Conservation (phyloP, 2,113 vertebrate species). For the Cacatua alba region DNA sequence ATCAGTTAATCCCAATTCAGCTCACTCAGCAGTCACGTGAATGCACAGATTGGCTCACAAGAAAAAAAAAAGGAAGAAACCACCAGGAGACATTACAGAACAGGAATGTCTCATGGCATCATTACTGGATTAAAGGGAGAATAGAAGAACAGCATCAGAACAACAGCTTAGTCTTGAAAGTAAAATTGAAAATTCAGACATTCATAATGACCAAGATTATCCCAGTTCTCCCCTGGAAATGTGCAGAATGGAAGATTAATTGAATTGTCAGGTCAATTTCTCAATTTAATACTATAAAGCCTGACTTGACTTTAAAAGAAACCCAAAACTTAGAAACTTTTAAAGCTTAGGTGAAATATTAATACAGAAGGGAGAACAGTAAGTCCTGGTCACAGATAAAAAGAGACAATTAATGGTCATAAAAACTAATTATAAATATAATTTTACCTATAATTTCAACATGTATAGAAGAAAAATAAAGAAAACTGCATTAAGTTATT, state of each 20-base stretch:
- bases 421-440: not conserved
- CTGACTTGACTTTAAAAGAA: not conserved
- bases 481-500: not conserved
- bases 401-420: not conserved
- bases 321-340: not conserved
- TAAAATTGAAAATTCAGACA: not conserved
- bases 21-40: not conserved
- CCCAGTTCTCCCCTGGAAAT: not conserved
- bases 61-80: not conserved
- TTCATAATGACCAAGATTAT: not conserved
- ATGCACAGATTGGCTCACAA: not conserved
- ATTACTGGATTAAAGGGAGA: not conserved
- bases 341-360: not conserved
- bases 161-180: not conserved
- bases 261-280: not conserved
- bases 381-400: not conserved
- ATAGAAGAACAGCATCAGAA: not conserved
- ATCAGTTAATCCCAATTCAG: not conserved
- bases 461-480: not conserved
- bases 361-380: not conserved
- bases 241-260: not conserved
- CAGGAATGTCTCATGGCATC: not conserved
- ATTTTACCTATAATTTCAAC: not conserved
- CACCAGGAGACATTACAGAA: not conserved
- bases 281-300: not conserved